Base-by-base conservation (phyloP, 2,888 invertebrate species). In the Troglohyphantes excavatus region DNA sequence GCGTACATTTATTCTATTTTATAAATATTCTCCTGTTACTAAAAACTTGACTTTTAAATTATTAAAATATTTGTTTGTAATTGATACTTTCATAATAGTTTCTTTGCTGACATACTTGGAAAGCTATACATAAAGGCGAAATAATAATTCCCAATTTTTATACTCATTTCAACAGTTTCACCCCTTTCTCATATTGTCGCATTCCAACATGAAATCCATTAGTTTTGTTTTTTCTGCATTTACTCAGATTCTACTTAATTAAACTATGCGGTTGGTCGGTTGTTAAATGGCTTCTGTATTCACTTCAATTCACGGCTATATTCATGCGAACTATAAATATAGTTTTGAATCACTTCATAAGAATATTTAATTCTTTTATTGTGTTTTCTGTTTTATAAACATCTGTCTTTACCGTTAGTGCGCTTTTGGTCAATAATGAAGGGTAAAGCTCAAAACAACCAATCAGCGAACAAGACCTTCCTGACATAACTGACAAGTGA, bases 401-500 rank as follows among this genome's bases (percentile, higher is more conserved):
- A 76, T 73, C 39, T 82, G 75, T 67, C 63, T 67, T 39, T 61
- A 63, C 27, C 33, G 53, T 65, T 73, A 75, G 33, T 39, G 75
- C 72, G 88, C 83, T 78, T 78, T 67, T 83, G 83, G 78, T 84
- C 83, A 83, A 89, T 83, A 89, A 89, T 82, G 76, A 89, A 84
- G 83, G 83, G 78, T 83, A 89, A 78, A 63, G 83, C 72, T 83
- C 83, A 70, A 89, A 83, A 78, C 76, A 89, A 78, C 89, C 89
- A 89, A 89, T 89, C 89, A 89, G 89, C 59, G 75, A 46, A 76
- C 83, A 63, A 65, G 83, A 83, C 89, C 82, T 89, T 78, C 89
- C 89, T 89, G 89, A 89, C 72, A 89, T 67, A 84, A 83, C 89
- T 88, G 88, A 88, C 88, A 88, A 88, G 89, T 89, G 83, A 84